Base-by-base conservation (phyloP, 2,888 invertebrate genomes). In the Tricholauxania praeusta region DNA sequence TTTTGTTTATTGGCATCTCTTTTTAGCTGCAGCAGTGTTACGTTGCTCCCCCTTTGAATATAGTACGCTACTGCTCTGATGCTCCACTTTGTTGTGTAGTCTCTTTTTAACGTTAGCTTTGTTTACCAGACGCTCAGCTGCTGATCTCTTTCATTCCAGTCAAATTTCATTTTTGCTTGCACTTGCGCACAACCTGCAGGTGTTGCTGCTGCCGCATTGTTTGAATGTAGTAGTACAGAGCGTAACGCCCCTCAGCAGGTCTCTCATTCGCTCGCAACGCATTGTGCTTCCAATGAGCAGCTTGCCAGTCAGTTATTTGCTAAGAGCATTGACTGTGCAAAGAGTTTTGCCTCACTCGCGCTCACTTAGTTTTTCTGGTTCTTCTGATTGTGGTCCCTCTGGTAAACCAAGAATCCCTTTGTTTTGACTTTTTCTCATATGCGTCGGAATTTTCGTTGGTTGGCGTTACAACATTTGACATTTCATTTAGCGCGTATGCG, bases 1-100 rank as follows among this genome's bases (percentile, higher is more conserved):
- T 87, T 87, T 87, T 87, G 86, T 86, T 86, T 86, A 76, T 80
- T 74, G 70, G 75, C 76, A 75, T 83, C 83, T 78, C 82, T 68
- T 76, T 85, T 75, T 47, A 53, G 19, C 72, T 52, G 48, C n/a
- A 8, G 15, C 47, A 47, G 12, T 22, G n/a, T 4, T 28, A 17
- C 1, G 32, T 17, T 12, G 15, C 51, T 55, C 62, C 62, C 22
- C 32, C 32, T 17, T 32, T 6, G 28, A 15, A 0, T 28, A 22
- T 15, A 39, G 32, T 39, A 12, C 6, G 8, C 22, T 4, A 32
- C 22, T 15, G 32, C 60, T 60, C 32, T 60, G n/a, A 7, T 32
- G 32, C 60, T 32, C 28, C n/a, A 15, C 60, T 28, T 14, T 28
- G 2, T 19, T 22, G 28, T 22, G 39, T 39, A 8, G n/a, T 15